phyloP scores from a whole-genome alignment of 2,113 vertebrate genomes.

The Marmota monax region DNA sequence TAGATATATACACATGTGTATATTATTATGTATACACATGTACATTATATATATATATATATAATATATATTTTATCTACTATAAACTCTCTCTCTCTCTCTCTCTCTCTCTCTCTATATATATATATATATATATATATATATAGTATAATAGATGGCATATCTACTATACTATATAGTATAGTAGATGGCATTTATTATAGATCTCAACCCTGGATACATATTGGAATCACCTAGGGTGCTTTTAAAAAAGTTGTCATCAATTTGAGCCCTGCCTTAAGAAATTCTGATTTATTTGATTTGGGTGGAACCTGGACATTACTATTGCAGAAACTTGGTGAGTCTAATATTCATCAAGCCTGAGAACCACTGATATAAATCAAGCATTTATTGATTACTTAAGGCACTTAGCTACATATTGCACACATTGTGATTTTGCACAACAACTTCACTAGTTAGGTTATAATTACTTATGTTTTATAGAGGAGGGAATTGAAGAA shows the following conservation, averaged over 20 bases:
- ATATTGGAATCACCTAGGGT: background rate
- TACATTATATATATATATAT: too few species aligned
- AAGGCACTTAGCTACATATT: background rate
- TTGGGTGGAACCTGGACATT: background rate
- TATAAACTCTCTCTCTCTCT: too few species aligned
- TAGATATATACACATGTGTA: background rate
- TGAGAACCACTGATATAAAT: background rate
- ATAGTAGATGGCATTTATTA: background rate
- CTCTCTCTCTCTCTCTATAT: too few species aligned
- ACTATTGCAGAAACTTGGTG: background rate
- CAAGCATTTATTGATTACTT: background rate
- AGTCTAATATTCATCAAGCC: background rate
- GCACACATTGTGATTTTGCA: background rate
- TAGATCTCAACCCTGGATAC: background rate
- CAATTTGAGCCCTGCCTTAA: background rate
- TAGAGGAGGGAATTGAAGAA: background rate
- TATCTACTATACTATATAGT: too few species aligned
- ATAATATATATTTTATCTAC: too few species aligned
- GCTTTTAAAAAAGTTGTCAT: background rate
- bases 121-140: background rate
- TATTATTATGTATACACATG: too few species aligned
- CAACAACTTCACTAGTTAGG: background rate
- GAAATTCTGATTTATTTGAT: slow-evolving; percentile 25
- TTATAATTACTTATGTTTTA: slow-evolving; percentile 5
- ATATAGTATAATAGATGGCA: background rate